phyloP scores from a whole-genome alignment of 2,797 vertebrate species.

The Benthosema pterotum region DNA sequence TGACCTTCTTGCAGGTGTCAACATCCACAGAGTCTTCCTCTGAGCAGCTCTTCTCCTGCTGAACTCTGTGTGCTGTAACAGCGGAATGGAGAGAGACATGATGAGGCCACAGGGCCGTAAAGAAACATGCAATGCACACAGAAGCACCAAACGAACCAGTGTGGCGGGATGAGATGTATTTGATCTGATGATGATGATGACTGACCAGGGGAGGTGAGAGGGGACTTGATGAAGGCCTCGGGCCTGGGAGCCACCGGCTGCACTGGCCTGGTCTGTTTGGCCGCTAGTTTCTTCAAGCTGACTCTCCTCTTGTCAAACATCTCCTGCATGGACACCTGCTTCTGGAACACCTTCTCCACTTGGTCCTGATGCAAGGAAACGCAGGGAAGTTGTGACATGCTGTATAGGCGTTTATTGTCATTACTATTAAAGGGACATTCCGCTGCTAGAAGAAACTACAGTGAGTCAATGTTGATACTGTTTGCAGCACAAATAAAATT shows the following conservation, averaged over 20 bases:
- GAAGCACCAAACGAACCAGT: background rate
- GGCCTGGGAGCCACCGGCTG: slow-evolving; percentile 96
- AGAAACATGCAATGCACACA: background rate
- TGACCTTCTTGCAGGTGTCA: slow-evolving; percentile 83
- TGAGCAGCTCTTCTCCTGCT: slow-evolving; percentile 69
- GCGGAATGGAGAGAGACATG: background rate
- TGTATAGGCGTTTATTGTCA: too few species aligned
- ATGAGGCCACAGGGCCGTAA: background rate
- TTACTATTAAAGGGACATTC: too few species aligned
- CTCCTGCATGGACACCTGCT: slow-evolving; percentile 92
- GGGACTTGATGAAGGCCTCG: slow-evolving; percentile 91
- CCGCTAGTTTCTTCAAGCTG: slow-evolving; percentile 95
- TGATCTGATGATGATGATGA: background rate
- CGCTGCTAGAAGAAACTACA: too few species aligned
- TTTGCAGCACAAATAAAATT: too few species aligned
- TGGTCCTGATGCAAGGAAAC: slow-evolving; percentile 81
- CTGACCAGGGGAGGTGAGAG: slow-evolving; percentile 87
- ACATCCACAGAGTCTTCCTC: slow-evolving; percentile 71
- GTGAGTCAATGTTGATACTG: too few species aligned
- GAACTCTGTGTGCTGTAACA: slow-evolving; percentile 74
- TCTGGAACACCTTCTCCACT: slow-evolving; percentile 92
- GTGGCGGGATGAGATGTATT: background rate
- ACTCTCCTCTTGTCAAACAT: slow-evolving; percentile 95
- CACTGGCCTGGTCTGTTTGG: slow-evolving; percentile 94
- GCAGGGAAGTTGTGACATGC: too few species aligned